Evolutionary conservation across 2,797 vertebrate species (phyloP), one percentile per base, ranked within the genome.

Genomic region (Chloroceryle inda): DNA sequence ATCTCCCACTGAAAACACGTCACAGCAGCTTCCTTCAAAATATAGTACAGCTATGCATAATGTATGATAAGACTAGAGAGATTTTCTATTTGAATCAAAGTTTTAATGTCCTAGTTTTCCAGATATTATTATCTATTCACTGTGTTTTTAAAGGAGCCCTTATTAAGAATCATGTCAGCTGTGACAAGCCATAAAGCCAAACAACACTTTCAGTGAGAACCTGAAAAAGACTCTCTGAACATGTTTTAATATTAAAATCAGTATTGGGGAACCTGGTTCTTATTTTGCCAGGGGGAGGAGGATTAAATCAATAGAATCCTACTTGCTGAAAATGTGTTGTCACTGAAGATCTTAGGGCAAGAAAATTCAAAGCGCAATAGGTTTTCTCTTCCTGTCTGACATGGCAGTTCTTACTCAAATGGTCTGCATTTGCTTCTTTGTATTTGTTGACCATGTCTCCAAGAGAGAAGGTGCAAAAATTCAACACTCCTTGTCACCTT

Each of bases 31-130:
- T 76, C 85, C 80, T 93, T 94, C 89, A 96, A 96, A 95, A 96
- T 90, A 67, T 67, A 92, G 87, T 69, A 63, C 74, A 91, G 47
- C 40, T 74, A 92, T 95, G 83, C 88, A 96, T 96, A 94, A 94
- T 92, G 85, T 37, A 95, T 96, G 63, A 79, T 55, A 71, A 77
- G 64, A 88, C 67, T 82, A 37, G 82, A 78, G 78, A 50, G 22
- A 88, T 67, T 76, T 81, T 63, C 52, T 73, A 33, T 73, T 83
- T 85, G 92, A 95, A 94, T 94, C 92, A 91, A 88, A 97, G 89
- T 92, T 94, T 94, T 84, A 86, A 90, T 95, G 94, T 84, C 95
- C 95, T 69, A 95, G 69, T 95, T 97, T 95, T 96, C 50, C 68
- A 83, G 82, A 78, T 95, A 89, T 93, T 94, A 91, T 92, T 94